These are phyloP conservation scores for Chionis minor DNA, from an alignment of 2,113 vertebrate genomes.

Conservation along the genomic window DNA sequence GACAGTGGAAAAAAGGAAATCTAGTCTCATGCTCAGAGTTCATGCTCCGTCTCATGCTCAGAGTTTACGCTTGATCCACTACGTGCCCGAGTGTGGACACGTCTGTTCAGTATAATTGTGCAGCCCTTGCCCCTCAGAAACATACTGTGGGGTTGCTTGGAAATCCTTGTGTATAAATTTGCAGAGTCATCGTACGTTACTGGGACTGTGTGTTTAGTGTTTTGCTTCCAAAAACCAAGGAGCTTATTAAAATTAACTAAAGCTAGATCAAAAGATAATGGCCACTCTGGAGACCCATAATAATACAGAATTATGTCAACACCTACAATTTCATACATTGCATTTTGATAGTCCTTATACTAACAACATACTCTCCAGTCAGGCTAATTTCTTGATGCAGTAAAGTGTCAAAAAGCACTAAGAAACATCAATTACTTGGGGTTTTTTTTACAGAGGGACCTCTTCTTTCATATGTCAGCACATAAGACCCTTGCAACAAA, in stretches of 20 bases:
- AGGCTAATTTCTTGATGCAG: background rate
- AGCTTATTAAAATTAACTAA: slow-evolving; percentile 11
- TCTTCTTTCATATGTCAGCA: background rate
- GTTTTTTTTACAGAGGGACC: background rate
- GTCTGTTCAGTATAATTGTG: fast-evolving
- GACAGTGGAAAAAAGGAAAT: background rate
- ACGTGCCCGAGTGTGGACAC: too few relatives aligned
- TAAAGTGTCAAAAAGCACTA: background rate
- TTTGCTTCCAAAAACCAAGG: background rate
- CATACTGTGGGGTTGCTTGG: background rate
- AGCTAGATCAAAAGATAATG: slow-evolving; percentile 2
- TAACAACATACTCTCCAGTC: background rate
- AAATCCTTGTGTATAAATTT: background rate
- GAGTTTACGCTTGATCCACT: too few relatives aligned
- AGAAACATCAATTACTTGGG: background rate
- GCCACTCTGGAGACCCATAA: background rate
- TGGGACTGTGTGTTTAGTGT: background rate
- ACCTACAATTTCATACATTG: background rate
- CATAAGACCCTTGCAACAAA: background rate
- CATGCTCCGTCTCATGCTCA: background rate
- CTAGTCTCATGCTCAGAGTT: background rate
- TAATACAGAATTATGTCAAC: background rate
- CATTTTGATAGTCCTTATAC: background rate
- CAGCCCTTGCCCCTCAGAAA: background rate
- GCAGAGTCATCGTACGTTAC: background rate